phyloP scores from a whole-genome alignment of 2,888 invertebrate genomes.

The Rotaria sp. region DNA sequence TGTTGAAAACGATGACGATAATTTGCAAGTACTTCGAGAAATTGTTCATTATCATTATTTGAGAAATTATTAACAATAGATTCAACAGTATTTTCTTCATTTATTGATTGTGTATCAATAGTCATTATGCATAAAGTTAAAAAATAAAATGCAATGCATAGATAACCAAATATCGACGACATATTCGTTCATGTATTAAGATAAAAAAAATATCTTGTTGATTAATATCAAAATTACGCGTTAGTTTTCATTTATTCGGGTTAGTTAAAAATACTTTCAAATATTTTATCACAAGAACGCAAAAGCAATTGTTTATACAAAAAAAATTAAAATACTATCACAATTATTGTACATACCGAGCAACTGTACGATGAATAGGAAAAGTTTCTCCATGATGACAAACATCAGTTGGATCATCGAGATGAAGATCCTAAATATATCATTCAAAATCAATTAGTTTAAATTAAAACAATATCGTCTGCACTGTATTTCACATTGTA shows the following conservation, averaged over 20 bases:
- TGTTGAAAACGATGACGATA: constrained; percentile 10
- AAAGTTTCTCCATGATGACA: constrained; percentile 30
- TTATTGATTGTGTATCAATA: neutral
- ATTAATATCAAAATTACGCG: too few relatives aligned
- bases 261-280: neutral
- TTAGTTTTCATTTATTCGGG: too few relatives aligned
- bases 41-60: neutral
- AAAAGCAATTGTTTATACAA: neutral
- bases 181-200: neutral
- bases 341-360: neutral
- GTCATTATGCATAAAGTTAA: neutral
- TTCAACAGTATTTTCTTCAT: neutral
- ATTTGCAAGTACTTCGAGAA: neutral
- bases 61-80: too few relatives aligned
- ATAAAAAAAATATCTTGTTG: neutral
- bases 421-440: neutral
- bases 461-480: too few relatives aligned
- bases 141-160: neutral
- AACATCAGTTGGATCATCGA: constrained; percentile 29
- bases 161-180: neutral
- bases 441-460: too few relatives aligned
- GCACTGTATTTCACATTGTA: too few relatives aligned
- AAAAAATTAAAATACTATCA: neutral
- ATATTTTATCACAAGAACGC: neutral
- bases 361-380: constrained; percentile 33